Conservation (phyloP, 2,888 invertebrate species). For the Drosophila vallismaia region DNA sequence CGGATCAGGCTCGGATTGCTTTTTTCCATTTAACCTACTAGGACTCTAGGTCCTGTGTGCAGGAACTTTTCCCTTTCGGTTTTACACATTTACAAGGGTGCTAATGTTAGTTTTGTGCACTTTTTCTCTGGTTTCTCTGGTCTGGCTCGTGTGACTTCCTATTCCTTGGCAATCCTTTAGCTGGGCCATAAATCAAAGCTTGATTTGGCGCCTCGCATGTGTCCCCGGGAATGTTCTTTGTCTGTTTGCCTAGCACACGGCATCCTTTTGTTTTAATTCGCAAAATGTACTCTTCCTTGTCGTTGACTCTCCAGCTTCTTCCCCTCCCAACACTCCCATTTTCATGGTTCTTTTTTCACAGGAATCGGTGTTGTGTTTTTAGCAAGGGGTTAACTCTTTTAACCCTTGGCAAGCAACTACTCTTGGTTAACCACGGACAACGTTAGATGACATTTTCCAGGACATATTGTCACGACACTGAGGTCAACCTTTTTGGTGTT, state of each 20-base stretch:
- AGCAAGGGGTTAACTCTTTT: conserved; percentile 71
- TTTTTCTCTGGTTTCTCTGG: conserved; percentile 34
- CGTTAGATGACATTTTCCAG: conserved; percentile 59
- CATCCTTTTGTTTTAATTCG: conserved; percentile 74
- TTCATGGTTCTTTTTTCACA: conserved; percentile 11
- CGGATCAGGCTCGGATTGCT: conserved; percentile 32
- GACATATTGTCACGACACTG: conserved; percentile 70
- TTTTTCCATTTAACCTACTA: conserved; percentile 12
- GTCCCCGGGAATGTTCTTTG: conserved; percentile 57
- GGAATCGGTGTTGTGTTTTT: conserved; percentile 48
- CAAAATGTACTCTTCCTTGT: conserved; percentile 71
- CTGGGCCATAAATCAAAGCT: conserved; percentile 72
- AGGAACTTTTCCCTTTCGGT: conserved; percentile 68
- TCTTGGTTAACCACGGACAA: conserved; percentile 70
- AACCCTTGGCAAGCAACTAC: conserved; percentile 67
- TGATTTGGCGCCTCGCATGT: conserved; percentile 75
- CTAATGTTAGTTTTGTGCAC: conserved; percentile 73
- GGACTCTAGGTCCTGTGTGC: conserved; percentile 32
- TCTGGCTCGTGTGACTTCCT: conserved; percentile 33
- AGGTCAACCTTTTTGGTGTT: conserved; percentile 77
- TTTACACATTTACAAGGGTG: conserved; percentile 76
- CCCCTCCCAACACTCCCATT: conserved; percentile 26
- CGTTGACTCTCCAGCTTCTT: conserved; percentile 26
- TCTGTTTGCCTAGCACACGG: conserved; percentile 74
- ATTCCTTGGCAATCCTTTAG: conserved; percentile 57